A percentile compares a stretch with the other conserved stretches of the same genome.
phyloP scores from a whole-genome alignment of 2,888 invertebrate species.

The Phaedon cochleariae region DNA sequence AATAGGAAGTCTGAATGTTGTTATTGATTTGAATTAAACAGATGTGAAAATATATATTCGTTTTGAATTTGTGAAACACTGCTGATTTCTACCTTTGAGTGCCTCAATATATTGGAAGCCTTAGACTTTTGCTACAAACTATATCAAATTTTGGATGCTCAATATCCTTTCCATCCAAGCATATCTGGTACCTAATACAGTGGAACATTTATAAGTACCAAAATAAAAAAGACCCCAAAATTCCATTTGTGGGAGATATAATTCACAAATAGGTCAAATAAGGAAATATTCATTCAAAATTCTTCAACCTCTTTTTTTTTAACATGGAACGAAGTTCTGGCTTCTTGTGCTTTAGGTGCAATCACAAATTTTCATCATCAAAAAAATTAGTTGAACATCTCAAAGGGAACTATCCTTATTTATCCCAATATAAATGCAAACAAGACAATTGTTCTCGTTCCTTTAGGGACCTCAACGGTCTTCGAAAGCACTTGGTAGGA shows the following conservation, averaged over 20 bases:
- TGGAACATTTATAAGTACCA: not conserved
- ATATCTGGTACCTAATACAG: conserved; percentile 19
- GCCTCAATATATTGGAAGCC: no score
- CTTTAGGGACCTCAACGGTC: not conserved
- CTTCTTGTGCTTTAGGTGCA: not conserved
- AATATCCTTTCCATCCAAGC: conserved; percentile 17
- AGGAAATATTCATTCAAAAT: not conserved
- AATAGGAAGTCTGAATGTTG: no score
- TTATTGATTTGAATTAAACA: no score
- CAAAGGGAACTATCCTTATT: conserved; percentile 14
- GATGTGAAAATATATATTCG: no score
- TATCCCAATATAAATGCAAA: conserved; percentile 16
- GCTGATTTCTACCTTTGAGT: no score
- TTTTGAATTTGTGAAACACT: no score
- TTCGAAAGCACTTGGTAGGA: not conserved
- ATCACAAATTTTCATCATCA: not conserved
- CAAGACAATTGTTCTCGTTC: not conserved
- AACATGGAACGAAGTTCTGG: not conserved
- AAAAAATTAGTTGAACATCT: not conserved
- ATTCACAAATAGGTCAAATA: no score
- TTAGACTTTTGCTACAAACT: conserved; percentile 23
- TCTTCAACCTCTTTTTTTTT: not conserved
- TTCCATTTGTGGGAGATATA: not conserved
- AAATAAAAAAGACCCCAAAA: not conserved
- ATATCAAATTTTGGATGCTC: conserved; percentile 21